Evolutionary conservation across 1,140 invertebrate genomes (phyloP).

Genomic region (Delia radicum): DNA sequence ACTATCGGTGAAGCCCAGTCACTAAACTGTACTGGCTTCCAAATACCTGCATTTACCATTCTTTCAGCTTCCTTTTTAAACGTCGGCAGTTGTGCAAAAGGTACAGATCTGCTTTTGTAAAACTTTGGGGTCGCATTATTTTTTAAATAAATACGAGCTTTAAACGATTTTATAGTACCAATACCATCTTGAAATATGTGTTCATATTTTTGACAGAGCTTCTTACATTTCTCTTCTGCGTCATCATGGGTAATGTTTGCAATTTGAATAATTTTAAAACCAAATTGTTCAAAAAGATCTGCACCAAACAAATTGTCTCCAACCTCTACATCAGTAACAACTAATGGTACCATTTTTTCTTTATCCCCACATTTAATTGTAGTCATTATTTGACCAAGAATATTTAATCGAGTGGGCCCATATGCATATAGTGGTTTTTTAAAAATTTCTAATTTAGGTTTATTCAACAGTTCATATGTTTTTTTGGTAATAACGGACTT

Average conservation of each 20-base stretch:
- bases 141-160: slow-evolving; percentile 15
- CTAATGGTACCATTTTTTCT: slow-evolving; percentile 4
- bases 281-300: slow-evolving; percentile 9
- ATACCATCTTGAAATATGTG: not conserved
- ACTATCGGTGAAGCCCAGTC: slow-evolving; percentile 52
- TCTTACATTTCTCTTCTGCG: too few species aligned
- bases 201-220: too few species aligned
- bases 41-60: slow-evolving; percentile 31
- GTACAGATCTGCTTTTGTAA: slow-evolving; percentile 25
- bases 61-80: slow-evolving; percentile 37
- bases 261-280: too few species aligned
- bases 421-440: not conserved
- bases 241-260: too few species aligned
- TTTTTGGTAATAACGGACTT: too few species aligned
- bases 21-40: slow-evolving; percentile 36
- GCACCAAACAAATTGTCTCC: slow-evolving; percentile 22
- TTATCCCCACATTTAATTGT: slow-evolving; percentile 16
- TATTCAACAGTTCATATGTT: not conserved
- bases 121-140: slow-evolving; percentile 15
- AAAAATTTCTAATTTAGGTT: slow-evolving; percentile 1
- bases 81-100: slow-evolving; percentile 37
- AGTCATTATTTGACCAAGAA: slow-evolving; percentile 8
- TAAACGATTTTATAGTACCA: slow-evolving; percentile 21
- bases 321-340: not conserved
- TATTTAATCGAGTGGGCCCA: too few species aligned